These are phyloP conservation scores for Carpatolechia fugitivella DNA, from an alignment of 2,888 invertebrate genomes.

Conservation along the genomic window DNA sequence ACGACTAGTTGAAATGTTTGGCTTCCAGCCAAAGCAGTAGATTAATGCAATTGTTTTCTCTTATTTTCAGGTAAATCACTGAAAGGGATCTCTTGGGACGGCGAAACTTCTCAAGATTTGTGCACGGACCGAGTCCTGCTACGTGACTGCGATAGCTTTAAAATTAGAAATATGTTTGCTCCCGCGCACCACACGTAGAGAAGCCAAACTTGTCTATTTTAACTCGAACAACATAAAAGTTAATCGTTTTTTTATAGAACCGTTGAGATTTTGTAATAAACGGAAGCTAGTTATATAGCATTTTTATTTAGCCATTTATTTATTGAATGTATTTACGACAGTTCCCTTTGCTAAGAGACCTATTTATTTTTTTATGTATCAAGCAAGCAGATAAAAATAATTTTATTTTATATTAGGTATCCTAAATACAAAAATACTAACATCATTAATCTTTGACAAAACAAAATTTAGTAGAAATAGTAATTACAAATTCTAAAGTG, in stretches of 20 bases:
- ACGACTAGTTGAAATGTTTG: slow-evolving; percentile 74
- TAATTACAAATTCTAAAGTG: too few relatives aligned
- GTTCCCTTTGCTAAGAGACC: too few relatives aligned
- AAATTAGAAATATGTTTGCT: slow-evolving; percentile 20
- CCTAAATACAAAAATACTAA: too few relatives aligned
- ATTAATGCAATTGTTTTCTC: slow-evolving; percentile 69
- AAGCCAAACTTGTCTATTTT: slow-evolving; percentile 15
- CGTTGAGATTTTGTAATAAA: slow-evolving; percentile 31
- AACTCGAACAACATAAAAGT: slow-evolving; percentile 12
- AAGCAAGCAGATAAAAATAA: too few relatives aligned
- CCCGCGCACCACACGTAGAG: slow-evolving; percentile 19
- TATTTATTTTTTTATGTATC: too few relatives aligned
- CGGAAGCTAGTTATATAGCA: slow-evolving; percentile 29
- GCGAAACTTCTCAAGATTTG: slow-evolving; percentile 16
- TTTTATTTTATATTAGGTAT: too few relatives aligned
- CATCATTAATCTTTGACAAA: too few relatives aligned
- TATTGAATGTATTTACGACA: too few relatives aligned
- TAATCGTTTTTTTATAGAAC: slow-evolving; percentile 13
- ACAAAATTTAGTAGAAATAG: too few relatives aligned
- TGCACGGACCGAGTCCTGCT: slow-evolving; percentile 18
- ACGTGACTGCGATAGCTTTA: slow-evolving; percentile 28
- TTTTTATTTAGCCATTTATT: slow-evolving; percentile 36
- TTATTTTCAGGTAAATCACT: slow-evolving; percentile 77
- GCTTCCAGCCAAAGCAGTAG: slow-evolving; percentile 68
- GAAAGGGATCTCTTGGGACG: slow-evolving; percentile 59